phyloP scores from a whole-genome alignment of 92 coral and sea anemone species.

The Anthopleura xanthogrammica region DNA sequence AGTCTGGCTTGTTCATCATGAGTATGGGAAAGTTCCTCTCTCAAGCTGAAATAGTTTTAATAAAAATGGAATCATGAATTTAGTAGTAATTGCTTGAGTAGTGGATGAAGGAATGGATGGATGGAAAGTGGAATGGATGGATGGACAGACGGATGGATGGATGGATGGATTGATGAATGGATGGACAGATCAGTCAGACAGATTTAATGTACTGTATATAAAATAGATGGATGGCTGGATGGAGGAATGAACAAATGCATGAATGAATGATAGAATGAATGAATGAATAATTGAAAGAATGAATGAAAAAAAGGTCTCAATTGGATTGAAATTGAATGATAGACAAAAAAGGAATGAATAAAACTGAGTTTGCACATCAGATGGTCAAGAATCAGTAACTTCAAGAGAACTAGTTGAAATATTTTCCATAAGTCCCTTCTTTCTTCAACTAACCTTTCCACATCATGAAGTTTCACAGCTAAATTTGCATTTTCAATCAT shows the following conservation, averaged over 20 bases:
- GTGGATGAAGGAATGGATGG: neutral
- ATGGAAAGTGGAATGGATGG: neutral
- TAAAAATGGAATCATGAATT: neutral
- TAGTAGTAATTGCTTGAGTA: neutral
- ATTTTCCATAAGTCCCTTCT: neutral
- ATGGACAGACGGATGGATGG: neutral
- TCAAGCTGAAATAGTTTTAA: slow-evolving; percentile 3
- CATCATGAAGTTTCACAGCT: neutral
- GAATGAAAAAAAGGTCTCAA: too few relatives aligned
- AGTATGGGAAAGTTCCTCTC: slow-evolving; percentile 9
- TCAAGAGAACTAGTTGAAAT: too few relatives aligned
- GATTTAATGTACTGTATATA: too few relatives aligned
- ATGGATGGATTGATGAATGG: neutral
- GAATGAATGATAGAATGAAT: too few relatives aligned
- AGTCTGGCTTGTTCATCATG: slow-evolving; percentile 2
- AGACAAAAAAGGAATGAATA: too few relatives aligned
- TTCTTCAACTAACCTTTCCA: neutral
- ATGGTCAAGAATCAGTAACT: too few relatives aligned
- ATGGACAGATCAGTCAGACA: too few relatives aligned
- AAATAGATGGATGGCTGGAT: too few relatives aligned
- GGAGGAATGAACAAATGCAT: too few relatives aligned
- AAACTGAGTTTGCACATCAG: too few relatives aligned
- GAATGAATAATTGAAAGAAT: too few relatives aligned
- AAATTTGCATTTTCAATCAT: slow-evolving; percentile 3
- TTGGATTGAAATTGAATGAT: too few relatives aligned